Percentiles rank a stretch among this genome's conserved stretches.
phyloP scores from a whole-genome alignment of 2,888 invertebrate genomes.

The Phortica okadai region DNA sequence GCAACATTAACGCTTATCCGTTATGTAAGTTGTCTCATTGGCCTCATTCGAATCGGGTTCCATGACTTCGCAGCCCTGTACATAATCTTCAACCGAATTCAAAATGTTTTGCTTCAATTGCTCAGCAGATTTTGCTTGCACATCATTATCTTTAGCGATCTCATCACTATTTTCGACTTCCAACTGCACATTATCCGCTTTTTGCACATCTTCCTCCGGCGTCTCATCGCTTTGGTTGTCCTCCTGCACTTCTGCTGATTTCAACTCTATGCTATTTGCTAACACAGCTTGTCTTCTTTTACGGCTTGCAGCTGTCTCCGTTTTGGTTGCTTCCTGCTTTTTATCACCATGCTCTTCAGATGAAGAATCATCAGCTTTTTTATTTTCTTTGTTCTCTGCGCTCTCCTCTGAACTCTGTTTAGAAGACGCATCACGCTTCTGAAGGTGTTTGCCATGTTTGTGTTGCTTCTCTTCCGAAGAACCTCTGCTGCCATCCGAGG shows the following conservation, averaged over 20 bases:
- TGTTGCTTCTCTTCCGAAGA: slow-evolving; percentile 30
- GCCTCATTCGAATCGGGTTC: slow-evolving; percentile 61
- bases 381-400: neutral
- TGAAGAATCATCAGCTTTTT: slow-evolving; percentile 35
- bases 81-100: slow-evolving; percentile 63
- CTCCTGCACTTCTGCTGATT: slow-evolving; percentile 28
- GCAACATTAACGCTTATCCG: slow-evolving; percentile 26
- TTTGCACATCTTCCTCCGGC: neutral
- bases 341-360: slow-evolving; percentile 40
- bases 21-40: slow-evolving; percentile 59
- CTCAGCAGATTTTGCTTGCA: neutral
- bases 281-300: neutral
- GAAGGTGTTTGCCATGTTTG: neutral
- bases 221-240: slow-evolving; percentile 35
- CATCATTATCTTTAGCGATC: neutral
- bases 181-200: neutral
- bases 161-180: neutral
- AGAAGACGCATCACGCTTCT: neutral
- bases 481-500: neutral
- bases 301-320: neutral
- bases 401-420: slow-evolving; percentile 7
- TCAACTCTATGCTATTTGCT: neutral
- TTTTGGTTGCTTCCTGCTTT: neutral
- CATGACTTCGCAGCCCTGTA: slow-evolving; percentile 65
- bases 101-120: slow-evolving; percentile 9